Evolutionary conservation across 2,888 invertebrate genomes (phyloP).

Genomic region (Imbricaverruca yamaguchii): DNA sequence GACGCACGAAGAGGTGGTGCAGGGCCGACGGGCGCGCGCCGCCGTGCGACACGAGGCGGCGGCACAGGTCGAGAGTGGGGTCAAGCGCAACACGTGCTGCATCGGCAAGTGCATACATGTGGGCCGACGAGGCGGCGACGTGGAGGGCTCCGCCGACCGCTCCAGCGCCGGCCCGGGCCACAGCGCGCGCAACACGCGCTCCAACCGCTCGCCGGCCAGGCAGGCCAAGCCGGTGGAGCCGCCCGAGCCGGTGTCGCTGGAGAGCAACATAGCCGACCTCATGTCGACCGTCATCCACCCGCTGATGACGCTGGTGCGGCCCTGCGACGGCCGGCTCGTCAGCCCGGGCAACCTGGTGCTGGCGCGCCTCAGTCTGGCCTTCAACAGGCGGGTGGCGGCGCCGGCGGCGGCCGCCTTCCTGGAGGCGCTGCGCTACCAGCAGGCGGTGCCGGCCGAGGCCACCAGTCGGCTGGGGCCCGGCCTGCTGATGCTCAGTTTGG

Average conservation of each 20-base stretch:
- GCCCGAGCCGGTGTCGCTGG: not conserved
- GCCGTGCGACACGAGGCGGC: not conserved
- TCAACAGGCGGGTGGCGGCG: conserved; percentile 26
- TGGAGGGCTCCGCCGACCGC: not conserved
- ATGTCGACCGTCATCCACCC: not conserved
- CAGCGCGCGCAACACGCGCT: not conserved
- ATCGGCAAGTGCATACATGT: not conserved
- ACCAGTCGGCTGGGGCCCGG: conserved; percentile 27
- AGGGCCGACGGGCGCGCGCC: not conserved
- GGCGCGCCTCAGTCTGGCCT: conserved; percentile 29
- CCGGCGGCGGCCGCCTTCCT: conserved; percentile 19
- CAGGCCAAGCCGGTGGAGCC: not conserved
- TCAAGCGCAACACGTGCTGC: not conserved
- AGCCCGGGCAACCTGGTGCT: conserved; percentile 28
- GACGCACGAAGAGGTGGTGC: conserved; percentile 1
- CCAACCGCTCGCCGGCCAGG: not conserved
- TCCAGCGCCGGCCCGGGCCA: not conserved
- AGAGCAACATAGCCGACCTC: not conserved
- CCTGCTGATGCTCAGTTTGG: conserved; percentile 28
- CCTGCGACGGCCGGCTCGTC: conserved; percentile 20
- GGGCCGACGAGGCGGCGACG: not conserved
- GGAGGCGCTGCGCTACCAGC: conserved; percentile 24
- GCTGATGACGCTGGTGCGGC: conserved; percentile 4
- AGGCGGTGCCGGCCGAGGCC: conserved; percentile 25
- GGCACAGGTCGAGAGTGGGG: not conserved